Evolutionary conservation across 2,113 vertebrate genomes (phyloP), one percentile per base, ranked within the genome.

Genomic region (Menidia beryllina): DNA sequence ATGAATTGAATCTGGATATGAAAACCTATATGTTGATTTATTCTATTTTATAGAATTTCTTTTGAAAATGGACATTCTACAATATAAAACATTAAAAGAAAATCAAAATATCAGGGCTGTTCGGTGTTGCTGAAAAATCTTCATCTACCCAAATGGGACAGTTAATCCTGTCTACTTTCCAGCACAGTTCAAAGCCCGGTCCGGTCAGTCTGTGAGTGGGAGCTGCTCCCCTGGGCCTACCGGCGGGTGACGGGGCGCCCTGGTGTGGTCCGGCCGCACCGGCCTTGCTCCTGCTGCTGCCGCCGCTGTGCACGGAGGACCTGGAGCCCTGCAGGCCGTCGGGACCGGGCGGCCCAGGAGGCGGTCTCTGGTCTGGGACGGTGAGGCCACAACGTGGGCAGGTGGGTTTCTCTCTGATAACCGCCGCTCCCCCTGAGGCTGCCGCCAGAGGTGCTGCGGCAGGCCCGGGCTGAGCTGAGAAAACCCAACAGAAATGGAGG

Each of bases 381-480:
- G 21, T 1, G 49, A 77, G 69, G 26, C 76, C 86, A 36, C 85
- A 85, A 58, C 12, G 82, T 0, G 69, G 75, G 47, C 86, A 85
- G 38, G 20, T 17, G 15, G 76, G 43, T 51, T 67, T 61, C n/a
- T 17, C 64, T 39, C 20, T 9, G 6, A 6, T 19, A 7, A 7
- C 21, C 1, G 50, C 49, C 21, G 38, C n/a, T 10, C 50, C 20
- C 39, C 56, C 57, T 20, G 73, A 63, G 24, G 63, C 14, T n/a
- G 59, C 67, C 4, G 17, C 25, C 20, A 63, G 25, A 4, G 20
- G 21, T 23, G 21, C 30, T 30, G 56, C 54, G 21, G 69, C 69
- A 15, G 78, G 38, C 1, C 27, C 52, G 70, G 84, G 90, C 69
- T 89, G 90, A 19, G 73, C 88, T 91, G 61, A 10, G 21, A 1